Conservation (phyloP, 2,888 invertebrate species). For the Ormyrus pomaceus region DNA sequence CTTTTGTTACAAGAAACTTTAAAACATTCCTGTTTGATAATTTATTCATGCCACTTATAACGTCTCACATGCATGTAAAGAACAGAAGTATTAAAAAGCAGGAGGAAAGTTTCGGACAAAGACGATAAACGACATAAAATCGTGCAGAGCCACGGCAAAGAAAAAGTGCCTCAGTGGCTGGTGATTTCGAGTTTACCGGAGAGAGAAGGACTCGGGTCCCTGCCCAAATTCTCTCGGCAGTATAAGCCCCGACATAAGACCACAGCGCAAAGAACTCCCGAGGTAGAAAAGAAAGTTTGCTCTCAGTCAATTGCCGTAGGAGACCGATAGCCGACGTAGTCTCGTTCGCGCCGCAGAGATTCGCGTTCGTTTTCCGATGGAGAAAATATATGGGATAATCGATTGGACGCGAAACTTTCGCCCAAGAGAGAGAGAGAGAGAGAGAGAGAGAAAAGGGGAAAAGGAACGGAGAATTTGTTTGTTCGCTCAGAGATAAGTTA, state of each 20-base stretch:
- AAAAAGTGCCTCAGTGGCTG: constrained; percentile 29
- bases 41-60: neutral
- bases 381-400: constrained; percentile 18
- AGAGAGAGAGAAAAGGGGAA: neutral
- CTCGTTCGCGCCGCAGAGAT: neutral
- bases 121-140: constrained; percentile 45
- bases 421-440: neutral
- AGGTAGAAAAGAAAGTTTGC: constrained; percentile 47
- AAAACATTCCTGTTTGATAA: neutral
- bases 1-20: neutral
- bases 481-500: neutral
- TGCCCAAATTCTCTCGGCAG: constrained; percentile 41
- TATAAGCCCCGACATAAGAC: constrained; percentile 1
- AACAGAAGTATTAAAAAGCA: neutral
- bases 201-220: neutral
- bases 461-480: constrained; percentile 32
- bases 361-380: constrained; percentile 1
- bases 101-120: constrained; percentile 1
- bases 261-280: neutral
- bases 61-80: neutral
- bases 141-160: constrained; percentile 18
- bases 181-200: constrained; percentile 26
- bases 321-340: neutral
- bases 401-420: constrained; percentile 30
- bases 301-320: constrained; percentile 27